phyloP scores from a whole-genome alignment of 1,140 invertebrate species.

The Drosophila willistoni region DNA sequence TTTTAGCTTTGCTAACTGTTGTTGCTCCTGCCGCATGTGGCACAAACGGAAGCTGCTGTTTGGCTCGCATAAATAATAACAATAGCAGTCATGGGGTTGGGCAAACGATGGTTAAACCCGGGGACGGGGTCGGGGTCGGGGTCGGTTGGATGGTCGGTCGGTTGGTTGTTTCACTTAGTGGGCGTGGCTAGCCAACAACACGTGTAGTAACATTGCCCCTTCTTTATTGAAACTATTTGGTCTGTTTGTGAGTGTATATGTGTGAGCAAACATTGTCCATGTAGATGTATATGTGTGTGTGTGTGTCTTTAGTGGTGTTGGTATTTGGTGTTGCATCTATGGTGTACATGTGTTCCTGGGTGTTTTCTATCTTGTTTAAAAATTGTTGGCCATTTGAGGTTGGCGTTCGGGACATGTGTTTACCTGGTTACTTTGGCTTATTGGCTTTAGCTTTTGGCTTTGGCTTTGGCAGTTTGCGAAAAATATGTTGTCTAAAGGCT shows the following conservation, averaged over 20 bases:
- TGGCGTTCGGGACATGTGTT: constrained; percentile 58
- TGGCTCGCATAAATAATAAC: constrained; percentile 81
- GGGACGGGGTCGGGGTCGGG: too few relatives aligned
- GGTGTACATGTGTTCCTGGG: constrained; percentile 46
- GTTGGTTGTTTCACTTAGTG: constrained; percentile 27
- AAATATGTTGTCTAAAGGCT: constrained; percentile 17
- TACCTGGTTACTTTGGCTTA: constrained; percentile 57
- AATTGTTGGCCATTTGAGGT: constrained; percentile 60
- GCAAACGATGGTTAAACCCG: constrained; percentile 8
- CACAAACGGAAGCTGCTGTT: constrained; percentile 79
- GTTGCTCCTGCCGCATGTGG: constrained; percentile 67
- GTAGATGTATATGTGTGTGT: constrained; percentile 24
- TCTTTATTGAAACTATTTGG: constrained; percentile 73
- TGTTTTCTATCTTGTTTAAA: constrained; percentile 64
- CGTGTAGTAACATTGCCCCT: constrained; percentile 65
- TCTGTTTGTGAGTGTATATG: constrained; percentile 15
- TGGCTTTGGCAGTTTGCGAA: constrained; percentile 33
- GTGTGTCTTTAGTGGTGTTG: constrained; percentile 30
- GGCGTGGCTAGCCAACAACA: constrained; percentile 65
- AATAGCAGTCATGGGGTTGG: constrained; percentile 44
- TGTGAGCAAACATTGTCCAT: neutral
- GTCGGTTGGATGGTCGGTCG: neutral
- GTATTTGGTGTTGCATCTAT: constrained; percentile 46
- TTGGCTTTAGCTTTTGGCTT: constrained; percentile 54
- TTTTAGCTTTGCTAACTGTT: constrained; percentile 25